Percentiles rank a stretch among this genome's conserved stretches.
Evolutionary conservation across 1,140 invertebrate species (phyloP).

Genomic region (Zaprionus ornatus): DNA sequence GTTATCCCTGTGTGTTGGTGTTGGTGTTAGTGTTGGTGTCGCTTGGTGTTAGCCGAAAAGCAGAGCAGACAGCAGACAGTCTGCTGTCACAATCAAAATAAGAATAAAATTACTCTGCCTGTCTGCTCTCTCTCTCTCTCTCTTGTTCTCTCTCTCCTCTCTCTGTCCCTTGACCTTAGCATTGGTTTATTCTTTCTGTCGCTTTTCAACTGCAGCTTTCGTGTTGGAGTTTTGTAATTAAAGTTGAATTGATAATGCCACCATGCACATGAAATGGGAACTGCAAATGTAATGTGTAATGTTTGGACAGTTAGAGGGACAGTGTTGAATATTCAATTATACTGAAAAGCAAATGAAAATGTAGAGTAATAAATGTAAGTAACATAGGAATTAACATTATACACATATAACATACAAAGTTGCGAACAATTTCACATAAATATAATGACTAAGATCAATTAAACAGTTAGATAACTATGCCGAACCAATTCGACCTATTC

Average conservation of each 20-base stretch:
- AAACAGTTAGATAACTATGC: too few species aligned
- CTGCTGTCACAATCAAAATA: slow-evolving; percentile 24
- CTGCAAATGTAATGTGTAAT: background rate
- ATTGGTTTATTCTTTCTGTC: slow-evolving; percentile 37
- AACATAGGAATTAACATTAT: too few species aligned
- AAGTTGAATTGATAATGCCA: slow-evolving; percentile 36
- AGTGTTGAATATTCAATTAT: background rate
- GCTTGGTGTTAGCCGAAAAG: slow-evolving; percentile 46
- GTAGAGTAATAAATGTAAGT: too few species aligned
- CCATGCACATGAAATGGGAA: slow-evolving; percentile 5
- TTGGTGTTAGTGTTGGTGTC: slow-evolving; percentile 26
- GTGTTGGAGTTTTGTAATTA: slow-evolving; percentile 64
- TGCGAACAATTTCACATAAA: too few species aligned
- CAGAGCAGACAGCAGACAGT: slow-evolving; percentile 43
- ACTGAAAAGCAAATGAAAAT: background rate
- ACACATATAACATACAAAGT: too few species aligned
- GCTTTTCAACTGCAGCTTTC: slow-evolving; percentile 33
- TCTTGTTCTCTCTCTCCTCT: slow-evolving; percentile 17
- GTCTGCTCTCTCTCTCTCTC: slow-evolving; percentile 11
- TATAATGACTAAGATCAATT: too few species aligned
- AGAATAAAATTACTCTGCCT: slow-evolving; percentile 6
- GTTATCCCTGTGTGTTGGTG: slow-evolving; percentile 54
- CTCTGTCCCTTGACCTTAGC: slow-evolving; percentile 54
- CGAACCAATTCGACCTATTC: too few species aligned
- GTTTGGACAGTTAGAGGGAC: background rate